Evolutionary conservation across 2,797 vertebrate species (phyloP), one percentile per base, ranked within the genome.

Genomic region (Halcyon smyrnensis): DNA sequence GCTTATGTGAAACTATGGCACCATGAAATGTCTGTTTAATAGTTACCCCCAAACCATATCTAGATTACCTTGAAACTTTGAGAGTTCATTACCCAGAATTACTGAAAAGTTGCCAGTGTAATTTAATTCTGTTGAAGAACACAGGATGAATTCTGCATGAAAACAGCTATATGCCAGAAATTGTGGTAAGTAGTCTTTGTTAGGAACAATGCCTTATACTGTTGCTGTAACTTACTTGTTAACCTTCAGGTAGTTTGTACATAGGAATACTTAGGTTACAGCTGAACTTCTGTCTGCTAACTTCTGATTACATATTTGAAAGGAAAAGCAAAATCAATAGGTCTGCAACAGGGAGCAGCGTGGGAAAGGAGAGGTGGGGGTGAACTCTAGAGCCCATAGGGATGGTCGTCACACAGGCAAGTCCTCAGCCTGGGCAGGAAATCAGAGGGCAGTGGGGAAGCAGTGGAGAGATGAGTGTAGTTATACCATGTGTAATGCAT

Each of bases 21-120:
- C n/a, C 63, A 69, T 79, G 59, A 91, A 93, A 84, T 51, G 24
- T 46, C 84, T 84, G 48, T 87, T 94, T 67, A 93, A 95, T 84
- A 74, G 53, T 74, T 93, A 83, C 74, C 63, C 80, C 56, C 74
- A 89, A 89, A 94, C 59, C 51, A 84, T 32, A 67, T 87, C 63
- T 60, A 91, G 54, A 78, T 84, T 91, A 77, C 70, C 56, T 50
- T 64, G 63, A 87, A 82, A 37, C 10, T 77, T 54, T 19, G 16
- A 11, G 78, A 87, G 46, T 94, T 89, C 41, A 41, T 79, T 91
- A 85, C 28, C 8, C 28, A 64, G 43, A 77, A 74, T 60, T 80
- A 86, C 10, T 93, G 83, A 81, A 86, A 89, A 93, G 86, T 91
- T 53, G 36, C 7, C 77, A 56, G n/a, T 27, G 12, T 70, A 56